Percentiles rank a stretch among this genome's conserved stretches.
Evolutionary conservation across 2,113 vertebrate species (phyloP).

Genomic region (Austrofundulus limnaeus): DNA sequence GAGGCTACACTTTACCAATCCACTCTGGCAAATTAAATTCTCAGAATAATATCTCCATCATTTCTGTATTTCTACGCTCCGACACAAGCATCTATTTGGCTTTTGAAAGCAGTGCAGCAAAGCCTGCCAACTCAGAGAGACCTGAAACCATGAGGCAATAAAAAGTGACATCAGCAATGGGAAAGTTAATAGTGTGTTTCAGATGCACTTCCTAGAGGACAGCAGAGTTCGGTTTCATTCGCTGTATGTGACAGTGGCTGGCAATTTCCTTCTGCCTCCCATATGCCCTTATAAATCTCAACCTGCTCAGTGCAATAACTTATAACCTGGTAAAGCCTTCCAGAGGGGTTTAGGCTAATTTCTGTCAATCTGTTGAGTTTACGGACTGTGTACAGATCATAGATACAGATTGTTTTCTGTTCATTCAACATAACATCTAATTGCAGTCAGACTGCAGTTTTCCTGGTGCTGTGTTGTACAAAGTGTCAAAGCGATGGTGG

Average conservation of each 20-base stretch:
- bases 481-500: constrained; percentile 32
- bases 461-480: constrained; percentile 14
- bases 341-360: background rate
- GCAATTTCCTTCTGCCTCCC: constrained; percentile 50
- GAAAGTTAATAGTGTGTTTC: constrained; percentile 77
- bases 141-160: constrained; percentile 66
- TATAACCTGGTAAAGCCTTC: constrained; percentile 47
- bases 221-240: constrained; percentile 54
- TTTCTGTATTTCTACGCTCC: constrained; percentile 61
- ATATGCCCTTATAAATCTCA: constrained; percentile 53
- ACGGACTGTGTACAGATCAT: constrained; percentile 36
- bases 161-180: constrained; percentile 74
- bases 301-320: constrained; percentile 54
- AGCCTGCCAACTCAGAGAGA: constrained; percentile 65
- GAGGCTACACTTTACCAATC: constrained; percentile 56
- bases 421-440: constrained; percentile 32
- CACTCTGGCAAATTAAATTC: constrained; percentile 75
- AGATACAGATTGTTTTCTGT: constrained; percentile 49
- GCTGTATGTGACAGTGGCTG: constrained; percentile 62
- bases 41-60: constrained; percentile 67
- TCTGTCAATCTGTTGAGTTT: constrained; percentile 24
- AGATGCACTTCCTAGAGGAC: constrained; percentile 68
- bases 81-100: constrained; percentile 64
- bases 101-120: constrained; percentile 42
- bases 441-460: constrained; percentile 31